Conservation (phyloP, 1,140 invertebrate genomes). For the Drosophila seguyi region DNA sequence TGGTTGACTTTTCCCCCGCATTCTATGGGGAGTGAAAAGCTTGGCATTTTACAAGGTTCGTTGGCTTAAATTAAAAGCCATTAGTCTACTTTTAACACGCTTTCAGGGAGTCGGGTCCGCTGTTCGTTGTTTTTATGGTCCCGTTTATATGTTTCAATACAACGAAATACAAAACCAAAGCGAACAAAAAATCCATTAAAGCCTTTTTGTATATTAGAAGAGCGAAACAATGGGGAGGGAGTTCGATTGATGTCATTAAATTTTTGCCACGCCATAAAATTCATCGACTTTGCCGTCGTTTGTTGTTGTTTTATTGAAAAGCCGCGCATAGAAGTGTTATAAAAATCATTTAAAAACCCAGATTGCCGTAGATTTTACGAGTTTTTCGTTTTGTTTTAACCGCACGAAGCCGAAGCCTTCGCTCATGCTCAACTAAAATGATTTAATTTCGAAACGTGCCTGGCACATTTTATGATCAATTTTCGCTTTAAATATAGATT, state of each 20-base stretch:
- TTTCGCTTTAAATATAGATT: slow-evolving; percentile 69
- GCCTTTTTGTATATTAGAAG: slow-evolving; percentile 65
- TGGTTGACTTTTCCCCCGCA: slow-evolving; percentile 27
- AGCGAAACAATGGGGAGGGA: slow-evolving; percentile 62
- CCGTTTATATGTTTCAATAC: slow-evolving; percentile 70
- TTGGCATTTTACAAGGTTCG: slow-evolving; percentile 29
- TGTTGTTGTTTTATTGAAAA: slow-evolving; percentile 48
- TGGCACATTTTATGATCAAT: slow-evolving; percentile 74
- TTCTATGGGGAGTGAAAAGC: slow-evolving; percentile 18
- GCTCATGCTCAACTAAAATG: slow-evolving; percentile 73
- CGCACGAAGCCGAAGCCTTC: slow-evolving; percentile 26
- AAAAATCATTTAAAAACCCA: slow-evolving; percentile 78
- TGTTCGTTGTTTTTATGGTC: slow-evolving; percentile 54
- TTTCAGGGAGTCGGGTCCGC: slow-evolving; percentile 32
- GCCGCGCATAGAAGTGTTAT: slow-evolving; percentile 67
- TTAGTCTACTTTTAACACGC: slow-evolving; percentile 77
- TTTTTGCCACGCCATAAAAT: slow-evolving; percentile 78
- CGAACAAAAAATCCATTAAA: slow-evolving; percentile 70
- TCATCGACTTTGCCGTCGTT: slow-evolving; percentile 13
- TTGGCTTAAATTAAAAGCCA: slow-evolving; percentile 69
- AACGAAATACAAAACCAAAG: slow-evolving; percentile 37
- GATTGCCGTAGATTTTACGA: slow-evolving; percentile 56
- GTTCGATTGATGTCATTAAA: slow-evolving; percentile 66
- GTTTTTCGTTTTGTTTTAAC: slow-evolving; percentile 32
- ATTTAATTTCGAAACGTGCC: slow-evolving; percentile 85